Percentiles rank a stretch among this genome's conserved stretches.
Evolutionary conservation across 2,797 vertebrate genomes (phyloP).

Genomic region (Synaphobranchus kaupii): DNA sequence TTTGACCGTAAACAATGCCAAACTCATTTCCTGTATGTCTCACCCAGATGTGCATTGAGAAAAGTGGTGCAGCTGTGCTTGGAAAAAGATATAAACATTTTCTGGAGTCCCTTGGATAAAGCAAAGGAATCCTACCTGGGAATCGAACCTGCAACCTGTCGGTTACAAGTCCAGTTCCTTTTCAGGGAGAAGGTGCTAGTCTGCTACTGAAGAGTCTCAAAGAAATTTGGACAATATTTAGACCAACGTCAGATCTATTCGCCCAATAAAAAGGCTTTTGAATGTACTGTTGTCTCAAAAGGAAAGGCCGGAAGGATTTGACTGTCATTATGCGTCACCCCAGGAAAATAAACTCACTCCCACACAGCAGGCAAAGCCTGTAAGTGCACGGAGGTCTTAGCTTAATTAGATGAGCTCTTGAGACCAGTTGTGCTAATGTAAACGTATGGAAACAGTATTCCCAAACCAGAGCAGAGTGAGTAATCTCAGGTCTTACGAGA

Average conservation of each 20-base stretch:
- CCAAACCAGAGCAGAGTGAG: too few species aligned
- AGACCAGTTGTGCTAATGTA: neutral
- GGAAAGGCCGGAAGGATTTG: too few species aligned
- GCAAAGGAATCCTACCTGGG: too few species aligned
- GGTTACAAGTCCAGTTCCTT: too few species aligned
- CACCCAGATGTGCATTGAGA: neutral
- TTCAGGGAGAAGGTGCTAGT: neutral
- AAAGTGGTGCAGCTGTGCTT: neutral
- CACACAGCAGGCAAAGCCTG: neutral
- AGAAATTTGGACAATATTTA: too few species aligned
- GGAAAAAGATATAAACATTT: neutral
- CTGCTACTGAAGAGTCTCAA: neutral
- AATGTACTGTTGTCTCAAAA: too few species aligned
- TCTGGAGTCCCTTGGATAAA: neutral
- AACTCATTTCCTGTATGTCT: neutral
- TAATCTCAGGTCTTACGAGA: too few species aligned
- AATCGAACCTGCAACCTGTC: too few species aligned
- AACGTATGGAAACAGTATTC: too few species aligned
- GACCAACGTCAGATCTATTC: too few species aligned
- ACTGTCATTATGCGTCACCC: neutral
- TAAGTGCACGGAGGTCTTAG: neutral
- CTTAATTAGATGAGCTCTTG: neutral
- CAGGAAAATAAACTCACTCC: neutral
- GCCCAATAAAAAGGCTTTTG: too few species aligned
- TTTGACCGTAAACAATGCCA: neutral